Base-by-base conservation (phyloP, 2,113 vertebrate genomes). In the Phyllostomus hastatus region DNA sequence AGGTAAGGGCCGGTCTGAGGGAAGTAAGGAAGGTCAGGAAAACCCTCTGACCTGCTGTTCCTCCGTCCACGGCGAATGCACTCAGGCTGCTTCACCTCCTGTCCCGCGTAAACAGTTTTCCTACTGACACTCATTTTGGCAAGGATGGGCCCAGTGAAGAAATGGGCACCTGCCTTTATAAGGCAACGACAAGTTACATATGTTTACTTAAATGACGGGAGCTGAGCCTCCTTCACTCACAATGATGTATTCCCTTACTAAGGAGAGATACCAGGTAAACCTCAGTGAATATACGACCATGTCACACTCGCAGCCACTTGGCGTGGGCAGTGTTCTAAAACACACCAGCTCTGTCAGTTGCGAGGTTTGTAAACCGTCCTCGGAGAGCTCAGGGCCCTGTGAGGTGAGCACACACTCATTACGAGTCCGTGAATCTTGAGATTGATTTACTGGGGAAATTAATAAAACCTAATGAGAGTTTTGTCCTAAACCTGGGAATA, bases 391-490 rank as follows among this genome's bases (percentile, higher is more conserved):
- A 90, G 88, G 38, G 80, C 52, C 33, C 31, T 89, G 26, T 80
- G 38, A 92, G 86, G 26, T 80, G 72, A 67, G 12, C 10, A 10
- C 50, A 26, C 70, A 41, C 7, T 82, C 20, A 50, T 83, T 64
- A 79, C 75, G 24, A 75, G n/a, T 48, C 89, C 93, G 70, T 92
- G 70, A 66, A 4, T 83, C 14, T 19, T 19, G 16, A 70, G 43
- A 91, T 35, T 28, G 28, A 83, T 91, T 97, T 93, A 80, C 84
- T 82, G 72, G 16, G 31, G 69, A 94, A 82, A 85, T 90, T 91
- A 91, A 76, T 96, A 87, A 92, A 94, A 93, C 78, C 69, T 64
- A 88, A 59, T 91, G 69, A 80, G 79, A 95, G 57, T 4, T 91
- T 94, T 93, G n/a, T 91, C 38, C 19, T 93, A 73, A 59, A 93